Percentiles rank a stretch among this genome's conserved stretches.
Conservation (phyloP, 2,797 vertebrate genomes). For the Salmo trutta region DNA sequence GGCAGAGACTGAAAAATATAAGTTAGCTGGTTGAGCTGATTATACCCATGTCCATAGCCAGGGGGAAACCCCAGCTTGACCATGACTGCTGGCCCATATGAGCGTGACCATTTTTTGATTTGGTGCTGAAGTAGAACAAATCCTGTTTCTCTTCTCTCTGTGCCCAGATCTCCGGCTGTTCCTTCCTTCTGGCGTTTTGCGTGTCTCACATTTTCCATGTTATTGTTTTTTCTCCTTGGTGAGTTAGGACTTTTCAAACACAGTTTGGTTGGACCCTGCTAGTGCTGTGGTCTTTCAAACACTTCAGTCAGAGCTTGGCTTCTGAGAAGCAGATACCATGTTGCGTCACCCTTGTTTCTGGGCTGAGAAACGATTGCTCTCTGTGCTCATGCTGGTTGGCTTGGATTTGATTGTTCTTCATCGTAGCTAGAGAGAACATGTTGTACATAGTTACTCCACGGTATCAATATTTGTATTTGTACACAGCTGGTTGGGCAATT, state of each 20-base stretch:
- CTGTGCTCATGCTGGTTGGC: slow-evolving; percentile 27
- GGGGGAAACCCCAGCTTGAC: not conserved
- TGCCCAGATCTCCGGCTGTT: slow-evolving; percentile 8
- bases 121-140: slow-evolving; percentile 6
- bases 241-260: slow-evolving; percentile 25
- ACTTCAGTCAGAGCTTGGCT: slow-evolving; percentile 58
- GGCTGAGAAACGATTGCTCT: slow-evolving; percentile 16
- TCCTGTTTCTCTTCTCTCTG: not conserved
- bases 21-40: not conserved
- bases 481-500: not conserved
- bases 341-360: slow-evolving; percentile 35
- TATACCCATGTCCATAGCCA: not conserved
- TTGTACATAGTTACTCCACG: slow-evolving; percentile 8
- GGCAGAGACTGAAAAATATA: not conserved
- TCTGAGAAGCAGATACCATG: slow-evolving; percentile 31
- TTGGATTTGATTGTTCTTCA: slow-evolving; percentile 4
- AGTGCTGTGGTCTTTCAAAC: slow-evolving; percentile 42
- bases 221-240: slow-evolving; percentile 37
- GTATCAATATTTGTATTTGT: not conserved
- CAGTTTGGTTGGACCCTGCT: not conserved
- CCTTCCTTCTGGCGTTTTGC: slow-evolving; percentile 21
- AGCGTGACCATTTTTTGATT: slow-evolving; percentile 14
- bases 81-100: not conserved
- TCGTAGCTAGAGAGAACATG: not conserved
- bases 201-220: slow-evolving; percentile 49